phyloP scores from a whole-genome alignment of 2,113 vertebrate genomes.

The Fukomys damarensis region DNA sequence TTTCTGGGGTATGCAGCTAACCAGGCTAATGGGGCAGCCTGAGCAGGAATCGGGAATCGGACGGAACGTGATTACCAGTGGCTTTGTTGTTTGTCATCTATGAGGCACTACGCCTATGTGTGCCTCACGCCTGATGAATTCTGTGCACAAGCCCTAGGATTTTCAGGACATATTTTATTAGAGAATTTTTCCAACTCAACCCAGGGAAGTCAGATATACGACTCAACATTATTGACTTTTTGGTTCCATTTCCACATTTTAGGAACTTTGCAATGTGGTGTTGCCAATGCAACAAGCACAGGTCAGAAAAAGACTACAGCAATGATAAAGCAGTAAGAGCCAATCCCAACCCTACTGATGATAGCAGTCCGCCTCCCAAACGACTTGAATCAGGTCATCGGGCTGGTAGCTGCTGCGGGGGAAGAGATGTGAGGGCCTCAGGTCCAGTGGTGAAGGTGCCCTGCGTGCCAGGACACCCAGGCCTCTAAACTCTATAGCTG shows the following conservation, averaged over 20 bases:
- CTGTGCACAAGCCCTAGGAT: neutral
- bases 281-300: neutral
- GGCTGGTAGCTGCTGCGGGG: neutral
- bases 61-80: neutral
- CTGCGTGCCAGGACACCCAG: neutral
- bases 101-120: neutral
- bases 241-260: neutral
- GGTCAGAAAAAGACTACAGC: neutral
- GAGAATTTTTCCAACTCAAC: neutral
- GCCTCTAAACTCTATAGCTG: neutral
- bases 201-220: neutral
- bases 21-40: neutral
- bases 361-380: neutral
- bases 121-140: neutral
- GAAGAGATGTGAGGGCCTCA: neutral
- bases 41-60: neutral
- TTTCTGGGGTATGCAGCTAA: neutral
- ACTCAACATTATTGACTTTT: neutral
- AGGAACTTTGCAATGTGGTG: neutral
- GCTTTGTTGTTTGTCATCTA: neutral
- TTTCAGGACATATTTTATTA: neutral
- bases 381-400: neutral
- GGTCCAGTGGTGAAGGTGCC: too few species aligned
- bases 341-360: neutral
- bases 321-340: conserved; percentile 15